Evolutionary conservation across 1,140 invertebrate genomes (phyloP), one percentile per base, ranked within the genome.

Genomic region (Mesaphorura yosii): DNA sequence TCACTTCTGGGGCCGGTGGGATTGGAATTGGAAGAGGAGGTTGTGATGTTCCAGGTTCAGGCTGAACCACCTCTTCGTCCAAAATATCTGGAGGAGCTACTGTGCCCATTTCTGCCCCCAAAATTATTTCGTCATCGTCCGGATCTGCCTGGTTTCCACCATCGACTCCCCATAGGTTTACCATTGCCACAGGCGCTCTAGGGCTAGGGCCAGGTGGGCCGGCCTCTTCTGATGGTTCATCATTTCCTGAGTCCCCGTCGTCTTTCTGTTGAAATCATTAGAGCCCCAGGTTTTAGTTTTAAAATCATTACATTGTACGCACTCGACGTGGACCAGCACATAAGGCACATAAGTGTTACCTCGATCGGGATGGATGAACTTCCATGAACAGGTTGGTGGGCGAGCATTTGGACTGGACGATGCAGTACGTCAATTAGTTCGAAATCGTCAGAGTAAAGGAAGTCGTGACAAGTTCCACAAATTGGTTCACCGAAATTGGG

Each of bases 191-290:
- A 6, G 46, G 46, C 19, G 4, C 20, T 55, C 42, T 28, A 34
- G 41, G 48, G 27, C 12, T 39, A 22, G 61, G 45, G 42, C 57
- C 51, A 27, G 58, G 53, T 69, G 70, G 61, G 66, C 70, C 3
- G 63, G 64, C 53, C 67, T 62, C 66, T 67, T 83, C 84, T 40
- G 80, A 82, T n/a, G 88, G 88, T 67, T 94, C 88, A 67, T 94
- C 89, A 67, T 90, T 94, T 3, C 89, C 89, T 0, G 87, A 91
- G 67, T 94, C 90, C 65, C 86, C 86, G 63, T 90, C 87, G 67
- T 90, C 88, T 72, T 90, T 85, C 77, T 89, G n/a, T n/a, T n/a
- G 59, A 15, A 38, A 10, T 17, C 10, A 10, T 23, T 23, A 48
- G 15, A 27, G 3, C 25, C 17, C 2, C n/a, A 50, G 15, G 22